Percentiles rank a stretch among this genome's conserved stretches.
Conservation (phyloP, 2,888 invertebrate species). For the Heliothis peltigera region DNA sequence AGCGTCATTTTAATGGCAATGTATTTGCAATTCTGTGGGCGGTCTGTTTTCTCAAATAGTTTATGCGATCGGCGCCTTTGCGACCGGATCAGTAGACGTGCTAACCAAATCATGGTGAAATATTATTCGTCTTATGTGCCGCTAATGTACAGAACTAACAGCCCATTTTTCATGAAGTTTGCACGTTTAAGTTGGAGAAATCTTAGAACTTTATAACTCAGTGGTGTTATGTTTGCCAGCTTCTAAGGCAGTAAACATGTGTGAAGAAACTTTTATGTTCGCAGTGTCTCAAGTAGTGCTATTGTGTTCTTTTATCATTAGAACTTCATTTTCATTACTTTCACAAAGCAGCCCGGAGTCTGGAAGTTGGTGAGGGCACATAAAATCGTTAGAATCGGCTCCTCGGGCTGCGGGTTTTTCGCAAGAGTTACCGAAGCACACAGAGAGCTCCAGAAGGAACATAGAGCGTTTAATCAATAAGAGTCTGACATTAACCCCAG, state of each 20-base stretch:
- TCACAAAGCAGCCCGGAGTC: too few species aligned
- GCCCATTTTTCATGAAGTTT: conserved; percentile 24
- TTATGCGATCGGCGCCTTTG: conserved; percentile 84
- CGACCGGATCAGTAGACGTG: conserved; percentile 69
- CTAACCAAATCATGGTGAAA: conserved; percentile 76
- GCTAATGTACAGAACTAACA: conserved; percentile 20
- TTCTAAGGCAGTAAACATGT: background rate
- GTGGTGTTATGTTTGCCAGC: background rate
- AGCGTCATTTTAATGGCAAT: conserved; percentile 71
- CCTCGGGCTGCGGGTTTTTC: too few species aligned
- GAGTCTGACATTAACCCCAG: too few species aligned
- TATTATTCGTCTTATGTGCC: conserved; percentile 20
- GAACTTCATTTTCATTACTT: conserved; percentile 2
- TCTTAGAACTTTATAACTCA: conserved; percentile 25
- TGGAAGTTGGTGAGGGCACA: too few species aligned
- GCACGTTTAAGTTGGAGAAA: conserved; percentile 1
- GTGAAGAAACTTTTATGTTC: background rate
- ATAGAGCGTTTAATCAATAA: too few species aligned
- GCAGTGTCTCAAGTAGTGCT: background rate
- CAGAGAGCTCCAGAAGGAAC: too few species aligned
- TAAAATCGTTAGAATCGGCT: too few species aligned
- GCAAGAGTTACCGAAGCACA: too few species aligned
- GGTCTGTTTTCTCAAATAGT: conserved; percentile 84
- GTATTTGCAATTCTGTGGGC: conserved; percentile 73
- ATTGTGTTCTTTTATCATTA: background rate